These are phyloP conservation scores for Sus scrofa DNA, from an alignment of 2,113 vertebrate species.

Conservation along the genomic window DNA sequence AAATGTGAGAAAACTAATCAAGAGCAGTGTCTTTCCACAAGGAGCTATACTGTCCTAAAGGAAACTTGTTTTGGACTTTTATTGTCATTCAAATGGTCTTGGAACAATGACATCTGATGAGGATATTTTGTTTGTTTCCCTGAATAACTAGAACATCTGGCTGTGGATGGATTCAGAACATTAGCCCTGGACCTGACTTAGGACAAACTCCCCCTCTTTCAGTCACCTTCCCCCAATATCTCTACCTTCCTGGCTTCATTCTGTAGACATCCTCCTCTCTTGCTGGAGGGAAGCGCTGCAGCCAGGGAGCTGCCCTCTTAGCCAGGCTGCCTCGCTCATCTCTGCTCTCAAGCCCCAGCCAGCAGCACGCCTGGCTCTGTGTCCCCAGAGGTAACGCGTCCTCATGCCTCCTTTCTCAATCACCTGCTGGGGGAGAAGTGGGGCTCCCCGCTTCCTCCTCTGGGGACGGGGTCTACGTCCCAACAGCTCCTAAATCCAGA, in stretches of 20 bases:
- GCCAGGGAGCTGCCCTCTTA: neutral
- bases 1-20: neutral
- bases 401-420: neutral
- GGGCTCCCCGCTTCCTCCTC: neutral
- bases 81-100: neutral
- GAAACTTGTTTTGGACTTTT: neutral
- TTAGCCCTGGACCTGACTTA: neutral
- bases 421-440: neutral
- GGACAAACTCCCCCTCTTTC: neutral
- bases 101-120: neutral
- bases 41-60: neutral
- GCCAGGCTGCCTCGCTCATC: neutral
- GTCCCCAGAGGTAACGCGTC: neutral
- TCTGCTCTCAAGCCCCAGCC: neutral
- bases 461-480: neutral
- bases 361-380: neutral
- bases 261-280: neutral
- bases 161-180: neutral
- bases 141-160: neutral
- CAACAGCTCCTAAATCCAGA: neutral
- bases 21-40: neutral
- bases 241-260: neutral
- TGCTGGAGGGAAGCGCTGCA: neutral
- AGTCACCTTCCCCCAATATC: neutral
- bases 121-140: neutral